Percentiles rank a stretch among this genome's conserved stretches.
Conservation (phyloP, 2,888 invertebrate genomes). For the Aradus depressus region DNA sequence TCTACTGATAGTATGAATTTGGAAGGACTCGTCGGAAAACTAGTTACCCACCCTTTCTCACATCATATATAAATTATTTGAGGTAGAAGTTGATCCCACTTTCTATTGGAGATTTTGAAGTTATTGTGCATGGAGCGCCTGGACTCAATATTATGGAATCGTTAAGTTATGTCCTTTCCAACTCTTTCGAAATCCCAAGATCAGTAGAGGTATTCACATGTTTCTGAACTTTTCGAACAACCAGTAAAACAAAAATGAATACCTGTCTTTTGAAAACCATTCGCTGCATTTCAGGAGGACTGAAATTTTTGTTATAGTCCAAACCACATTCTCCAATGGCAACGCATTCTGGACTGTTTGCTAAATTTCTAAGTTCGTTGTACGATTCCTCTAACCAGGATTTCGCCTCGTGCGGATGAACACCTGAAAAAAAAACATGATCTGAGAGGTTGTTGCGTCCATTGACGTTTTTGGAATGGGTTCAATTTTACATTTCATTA, state of each 20-base stretch:
- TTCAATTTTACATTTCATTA: not conserved
- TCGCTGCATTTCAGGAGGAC: constrained; percentile 75
- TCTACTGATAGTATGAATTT: too few species aligned
- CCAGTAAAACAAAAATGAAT: constrained; percentile 14
- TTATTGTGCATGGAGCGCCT: too few species aligned
- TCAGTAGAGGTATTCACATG: not conserved
- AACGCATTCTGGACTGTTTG: constrained; percentile 76
- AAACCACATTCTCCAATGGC: constrained; percentile 90
- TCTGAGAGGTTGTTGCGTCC: not conserved
- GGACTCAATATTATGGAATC: too few species aligned
- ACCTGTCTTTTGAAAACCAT: constrained; percentile 80
- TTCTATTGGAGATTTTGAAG: too few species aligned
- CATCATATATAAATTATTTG: too few species aligned
- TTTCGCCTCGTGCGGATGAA: constrained; percentile 90
- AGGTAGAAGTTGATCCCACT: too few species aligned
- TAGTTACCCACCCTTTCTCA: too few species aligned
- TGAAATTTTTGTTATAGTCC: constrained; percentile 89
- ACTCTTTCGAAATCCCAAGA: too few species aligned
- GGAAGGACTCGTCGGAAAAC: too few species aligned
- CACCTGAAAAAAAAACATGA: constrained; percentile 43
- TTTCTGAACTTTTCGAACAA: not conserved
- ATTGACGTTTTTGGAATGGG: not conserved
- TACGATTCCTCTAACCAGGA: constrained; percentile 57
- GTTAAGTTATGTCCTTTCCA: too few species aligned
- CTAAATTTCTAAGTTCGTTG: constrained; percentile 57